These are phyloP conservation scores for Lanistes nyassanus DNA, from an alignment of 1,140 invertebrate species.

Conservation along the genomic window DNA sequence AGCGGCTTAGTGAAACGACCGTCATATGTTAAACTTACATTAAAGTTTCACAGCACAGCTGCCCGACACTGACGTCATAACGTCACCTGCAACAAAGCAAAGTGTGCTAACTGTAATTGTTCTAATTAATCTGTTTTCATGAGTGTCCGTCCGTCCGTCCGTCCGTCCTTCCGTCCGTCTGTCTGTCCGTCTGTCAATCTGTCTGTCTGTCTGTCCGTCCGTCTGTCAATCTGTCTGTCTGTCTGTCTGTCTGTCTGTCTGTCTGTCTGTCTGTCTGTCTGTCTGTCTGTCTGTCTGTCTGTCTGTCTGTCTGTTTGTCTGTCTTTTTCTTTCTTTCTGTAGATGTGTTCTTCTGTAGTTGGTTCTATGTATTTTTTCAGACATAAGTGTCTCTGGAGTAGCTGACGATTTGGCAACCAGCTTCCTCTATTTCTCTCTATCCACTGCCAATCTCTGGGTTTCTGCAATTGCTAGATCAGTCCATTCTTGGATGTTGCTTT, in stretches of 20 bases:
- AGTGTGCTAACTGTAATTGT: background rate
- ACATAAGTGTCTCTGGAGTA: background rate
- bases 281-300: constrained; percentile 4
- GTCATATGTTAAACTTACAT: background rate
- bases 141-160: no score
- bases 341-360: background rate
- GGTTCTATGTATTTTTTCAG: background rate
- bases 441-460: no score
- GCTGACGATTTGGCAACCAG: no score
- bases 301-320: no score
- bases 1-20: no score
- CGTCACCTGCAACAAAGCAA: background rate
- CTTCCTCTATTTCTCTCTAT: no score
- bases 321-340: background rate
- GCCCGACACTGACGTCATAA: background rate
- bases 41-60: background rate
- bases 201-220: no score
- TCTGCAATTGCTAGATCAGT: no score
- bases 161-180: no score
- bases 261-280: constrained; percentile 1
- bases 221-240: no score
- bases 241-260: background rate
- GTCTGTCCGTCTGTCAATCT: no score
- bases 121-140: background rate
- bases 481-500: no score